Conservation (phyloP, 2,113 vertebrate genomes). For the Silurus asotus region DNA sequence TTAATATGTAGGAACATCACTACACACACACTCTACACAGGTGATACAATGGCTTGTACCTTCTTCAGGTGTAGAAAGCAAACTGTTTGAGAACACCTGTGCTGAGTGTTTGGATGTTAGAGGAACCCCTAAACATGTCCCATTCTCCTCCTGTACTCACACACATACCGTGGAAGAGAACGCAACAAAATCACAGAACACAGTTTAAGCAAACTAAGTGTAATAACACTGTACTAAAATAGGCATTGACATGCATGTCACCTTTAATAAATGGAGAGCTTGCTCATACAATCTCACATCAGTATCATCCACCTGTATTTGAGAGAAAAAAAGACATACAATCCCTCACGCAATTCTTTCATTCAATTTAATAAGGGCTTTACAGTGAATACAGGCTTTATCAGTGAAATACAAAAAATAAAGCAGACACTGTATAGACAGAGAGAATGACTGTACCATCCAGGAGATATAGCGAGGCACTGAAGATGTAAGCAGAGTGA, state of each 20-base stretch:
- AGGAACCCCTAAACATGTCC: constrained; percentile 80
- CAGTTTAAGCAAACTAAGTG: not conserved
- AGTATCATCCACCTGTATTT: constrained; percentile 82
- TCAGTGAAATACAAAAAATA: not conserved
- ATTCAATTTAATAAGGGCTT: not conserved
- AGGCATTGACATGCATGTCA: constrained; percentile 45
- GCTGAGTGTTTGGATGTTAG: constrained; percentile 81
- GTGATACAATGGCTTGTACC: constrained; percentile 67
- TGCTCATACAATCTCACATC: constrained; percentile 88
- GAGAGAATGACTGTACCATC: constrained; percentile 74
- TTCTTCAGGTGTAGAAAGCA: constrained; percentile 81
- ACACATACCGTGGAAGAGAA: constrained; percentile 25
- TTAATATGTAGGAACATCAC: not conserved
- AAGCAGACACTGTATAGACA: not conserved
- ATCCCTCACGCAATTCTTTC: not conserved
- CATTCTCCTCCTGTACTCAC: constrained; percentile 68
- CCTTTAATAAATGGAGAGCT: constrained; percentile 78
- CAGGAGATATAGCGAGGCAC: constrained; percentile 87
- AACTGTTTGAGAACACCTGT: constrained; percentile 76
- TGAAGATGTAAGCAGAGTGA: constrained; percentile 80
- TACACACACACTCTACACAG: not conserved
- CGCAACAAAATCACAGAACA: not conserved
- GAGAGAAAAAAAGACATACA: not conserved
- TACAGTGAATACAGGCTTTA: not conserved
- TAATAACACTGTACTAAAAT: not conserved